Conservation (phyloP, 2,888 invertebrate species). For the Lepeophtheirus nordmannii region DNA sequence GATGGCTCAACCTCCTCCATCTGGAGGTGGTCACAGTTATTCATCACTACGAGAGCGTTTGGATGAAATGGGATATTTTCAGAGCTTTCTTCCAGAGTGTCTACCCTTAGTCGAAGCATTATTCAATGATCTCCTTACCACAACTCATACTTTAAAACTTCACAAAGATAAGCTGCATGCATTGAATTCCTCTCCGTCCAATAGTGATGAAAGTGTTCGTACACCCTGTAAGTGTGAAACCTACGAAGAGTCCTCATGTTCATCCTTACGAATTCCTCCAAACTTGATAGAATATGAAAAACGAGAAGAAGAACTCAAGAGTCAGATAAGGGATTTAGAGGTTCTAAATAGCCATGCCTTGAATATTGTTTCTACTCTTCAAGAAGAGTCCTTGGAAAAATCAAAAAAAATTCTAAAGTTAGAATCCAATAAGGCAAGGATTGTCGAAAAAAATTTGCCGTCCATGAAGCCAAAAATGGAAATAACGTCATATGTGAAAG, state of each 20-base stretch:
- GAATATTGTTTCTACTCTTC: constrained; percentile 45
- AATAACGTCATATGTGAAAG: neutral
- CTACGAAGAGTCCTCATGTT: constrained; percentile 28
- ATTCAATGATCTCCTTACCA: constrained; percentile 64
- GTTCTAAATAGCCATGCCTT: constrained; percentile 43
- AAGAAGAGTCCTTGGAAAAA: constrained; percentile 46
- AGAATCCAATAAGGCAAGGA: constrained; percentile 31
- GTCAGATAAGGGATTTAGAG: constrained; percentile 42
- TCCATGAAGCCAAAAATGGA: constrained; percentile 5
- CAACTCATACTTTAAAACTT: constrained; percentile 69
- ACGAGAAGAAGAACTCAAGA: constrained; percentile 36
- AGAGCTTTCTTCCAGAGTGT: constrained; percentile 55
- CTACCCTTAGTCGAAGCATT: constrained; percentile 63
- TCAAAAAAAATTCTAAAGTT: constrained; percentile 40
- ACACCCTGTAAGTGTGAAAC: constrained; percentile 46
- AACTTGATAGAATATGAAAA: constrained; percentile 44
- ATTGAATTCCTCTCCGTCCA: constrained; percentile 45
- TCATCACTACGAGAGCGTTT: constrained; percentile 50
- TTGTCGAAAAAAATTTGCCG: neutral
- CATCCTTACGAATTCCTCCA: constrained; percentile 42
- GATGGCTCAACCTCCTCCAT: neutral
- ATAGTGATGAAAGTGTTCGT: constrained; percentile 42
- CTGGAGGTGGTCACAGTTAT: constrained; percentile 30
- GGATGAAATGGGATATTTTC: constrained; percentile 64
- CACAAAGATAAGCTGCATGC: constrained; percentile 45